phyloP scores from a whole-genome alignment of 2,113 vertebrate species.

The Triplophysa tibetana region DNA sequence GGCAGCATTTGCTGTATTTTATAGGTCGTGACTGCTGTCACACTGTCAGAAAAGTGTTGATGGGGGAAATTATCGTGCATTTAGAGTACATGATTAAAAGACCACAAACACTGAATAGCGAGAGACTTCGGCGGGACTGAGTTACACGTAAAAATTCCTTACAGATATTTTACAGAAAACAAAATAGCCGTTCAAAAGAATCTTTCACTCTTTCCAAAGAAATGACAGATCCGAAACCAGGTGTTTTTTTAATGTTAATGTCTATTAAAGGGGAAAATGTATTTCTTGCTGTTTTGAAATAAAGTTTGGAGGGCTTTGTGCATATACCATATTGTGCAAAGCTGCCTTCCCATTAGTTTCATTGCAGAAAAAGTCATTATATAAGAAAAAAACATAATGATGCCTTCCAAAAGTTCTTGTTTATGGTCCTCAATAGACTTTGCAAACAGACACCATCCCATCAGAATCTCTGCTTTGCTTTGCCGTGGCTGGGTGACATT shows the following conservation, averaged over 20 bases:
- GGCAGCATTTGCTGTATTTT: constrained; percentile 43
- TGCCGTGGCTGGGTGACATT: constrained; percentile 7
- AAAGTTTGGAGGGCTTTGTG: background rate
- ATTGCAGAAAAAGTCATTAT: no score
- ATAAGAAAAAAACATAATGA: no score
- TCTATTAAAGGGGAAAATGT: background rate
- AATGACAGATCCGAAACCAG: background rate
- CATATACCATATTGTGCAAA: no score
- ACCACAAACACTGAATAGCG: constrained; percentile 39
- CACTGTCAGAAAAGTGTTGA: constrained; percentile 56
- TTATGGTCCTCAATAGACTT: background rate
- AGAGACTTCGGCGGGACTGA: constrained; percentile 31
- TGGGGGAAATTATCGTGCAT: constrained; percentile 51
- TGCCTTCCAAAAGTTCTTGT: no score
- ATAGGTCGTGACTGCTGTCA: constrained; percentile 52
- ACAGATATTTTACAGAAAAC: constrained; percentile 4
- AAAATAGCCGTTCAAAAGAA: background rate
- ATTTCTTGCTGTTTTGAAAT: background rate
- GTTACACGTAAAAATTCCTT: background rate
- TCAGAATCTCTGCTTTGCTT: background rate
- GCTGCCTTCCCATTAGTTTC: no score
- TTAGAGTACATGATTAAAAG: constrained; percentile 55
- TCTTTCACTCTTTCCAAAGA: background rate
- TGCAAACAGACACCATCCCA: background rate
- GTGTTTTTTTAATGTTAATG: background rate